Base-by-base conservation (phyloP, 2,113 vertebrate genomes). In the Ancistrus triradiatus region DNA sequence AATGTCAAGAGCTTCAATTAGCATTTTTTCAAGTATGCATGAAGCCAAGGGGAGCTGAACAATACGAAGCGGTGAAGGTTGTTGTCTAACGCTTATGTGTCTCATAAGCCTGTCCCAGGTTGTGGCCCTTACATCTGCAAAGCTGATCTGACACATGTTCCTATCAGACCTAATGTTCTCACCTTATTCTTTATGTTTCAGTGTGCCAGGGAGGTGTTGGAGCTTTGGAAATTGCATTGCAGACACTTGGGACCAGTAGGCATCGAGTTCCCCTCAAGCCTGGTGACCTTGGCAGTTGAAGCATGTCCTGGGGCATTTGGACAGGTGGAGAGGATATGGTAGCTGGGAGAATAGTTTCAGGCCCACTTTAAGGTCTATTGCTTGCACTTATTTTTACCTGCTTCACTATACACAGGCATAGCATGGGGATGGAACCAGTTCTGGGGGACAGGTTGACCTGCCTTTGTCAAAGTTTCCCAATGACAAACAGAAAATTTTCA, bases 401-500 rank as follows among this genome's bases (percentile, higher is more conserved):
- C 70, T 69, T 64, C 56, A 60, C 72, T 74, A 68, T 18, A 17
- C 77, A 74, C 69, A 70, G 60, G 72, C 70, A 59, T 75, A 75
- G 80, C 78, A 73, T 78, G 73, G 78, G 80, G 74, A 73, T 57
- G 33, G 9, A 57, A 50, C 80, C 69, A 31, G 18, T 83, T 76
- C 66, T 42, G 37, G 51, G 75, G 79, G 80, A 86, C 80, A 83
- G 81, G 81, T 83, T 80, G 77, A 58, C 74, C 69, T 62, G 78
- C 80, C 81, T 87, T 87, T 87, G 83, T 78, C 79, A 85, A 87
- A 87, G 81, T 83, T 81, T 82, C 74, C 77, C 78, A 80, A 82
- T 82, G 83, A 85, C 83, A 82, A 78, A 80, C 77, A 77, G 24
- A n/a, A 43, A 31, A 17, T 15, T 81, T 83, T 38, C 18, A 17